phyloP scores from a whole-genome alignment of 1,140 invertebrate genomes.

The Neocloeon triangulifer region DNA sequence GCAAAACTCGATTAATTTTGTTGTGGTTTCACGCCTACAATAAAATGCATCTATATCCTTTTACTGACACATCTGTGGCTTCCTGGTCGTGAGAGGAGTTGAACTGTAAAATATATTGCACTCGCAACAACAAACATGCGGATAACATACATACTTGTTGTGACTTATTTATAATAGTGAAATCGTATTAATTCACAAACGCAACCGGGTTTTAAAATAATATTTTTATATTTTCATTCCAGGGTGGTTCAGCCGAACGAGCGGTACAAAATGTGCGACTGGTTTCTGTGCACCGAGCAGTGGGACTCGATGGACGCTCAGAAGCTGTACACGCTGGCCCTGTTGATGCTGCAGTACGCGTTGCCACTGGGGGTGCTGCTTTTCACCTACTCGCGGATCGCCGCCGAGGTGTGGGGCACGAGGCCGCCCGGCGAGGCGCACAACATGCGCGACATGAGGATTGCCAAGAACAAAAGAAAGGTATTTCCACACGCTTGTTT shows the following conservation, averaged over 20 bases:
- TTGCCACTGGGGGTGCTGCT: slow-evolving; percentile 62
- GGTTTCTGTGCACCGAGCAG: slow-evolving; percentile 38
- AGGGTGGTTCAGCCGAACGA: slow-evolving; percentile 26
- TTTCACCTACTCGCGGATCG: slow-evolving; percentile 71
- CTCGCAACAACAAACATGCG: too few relatives aligned
- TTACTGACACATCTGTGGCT: too few relatives aligned
- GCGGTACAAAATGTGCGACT: slow-evolving; percentile 32
- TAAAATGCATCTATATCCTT: too few relatives aligned
- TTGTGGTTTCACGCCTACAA: too few relatives aligned
- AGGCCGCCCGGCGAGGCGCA: slow-evolving; percentile 65
- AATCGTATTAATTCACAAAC: too few relatives aligned
- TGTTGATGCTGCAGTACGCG: slow-evolving; percentile 68
- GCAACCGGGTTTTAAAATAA: too few relatives aligned
- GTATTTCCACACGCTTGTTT: slow-evolving; percentile 23
- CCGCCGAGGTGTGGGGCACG: slow-evolving; percentile 70
- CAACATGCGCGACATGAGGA: slow-evolving; percentile 49
- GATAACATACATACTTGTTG: too few relatives aligned
- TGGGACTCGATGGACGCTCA: slow-evolving; percentile 30
- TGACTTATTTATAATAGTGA: too few relatives aligned
- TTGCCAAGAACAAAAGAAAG: slow-evolving; percentile 74
- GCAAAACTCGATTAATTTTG: too few relatives aligned
- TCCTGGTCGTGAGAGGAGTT: too few relatives aligned
- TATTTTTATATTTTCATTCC: too few relatives aligned
- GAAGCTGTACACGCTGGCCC: slow-evolving; percentile 46
- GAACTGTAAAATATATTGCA: too few relatives aligned